These are phyloP conservation scores for Osmerus eperlanus DNA, from an alignment of 2,113 vertebrate species.

Conservation along the genomic window DNA sequence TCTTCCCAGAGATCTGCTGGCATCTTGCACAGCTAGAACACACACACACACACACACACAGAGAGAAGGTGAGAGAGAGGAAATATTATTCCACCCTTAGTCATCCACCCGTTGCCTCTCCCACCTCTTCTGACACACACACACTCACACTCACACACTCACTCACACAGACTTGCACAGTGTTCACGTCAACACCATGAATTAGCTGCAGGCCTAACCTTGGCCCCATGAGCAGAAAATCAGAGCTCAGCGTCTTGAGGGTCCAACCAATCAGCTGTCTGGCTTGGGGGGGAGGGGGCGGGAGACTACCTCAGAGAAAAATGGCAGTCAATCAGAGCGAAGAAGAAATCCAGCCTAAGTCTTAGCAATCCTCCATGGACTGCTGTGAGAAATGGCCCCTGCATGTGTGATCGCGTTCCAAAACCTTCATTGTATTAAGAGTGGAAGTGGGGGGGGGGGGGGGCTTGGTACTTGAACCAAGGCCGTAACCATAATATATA, in stretches of 20 bases:
- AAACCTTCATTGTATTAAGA: too few relatives aligned
- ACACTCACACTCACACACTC: background rate
- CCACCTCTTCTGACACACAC: background rate
- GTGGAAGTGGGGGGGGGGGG: too few relatives aligned
- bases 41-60: background rate
- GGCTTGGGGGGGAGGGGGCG: background rate
- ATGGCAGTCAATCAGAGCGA: background rate
- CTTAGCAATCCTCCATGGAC: background rate
- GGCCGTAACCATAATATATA: too few relatives aligned
- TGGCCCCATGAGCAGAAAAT: conserved; percentile 21
- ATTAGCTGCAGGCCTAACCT: conserved; percentile 29
- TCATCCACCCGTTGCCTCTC: too few relatives aligned
- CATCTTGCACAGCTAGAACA: background rate
- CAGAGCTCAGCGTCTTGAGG: background rate
- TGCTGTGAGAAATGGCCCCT: background rate
- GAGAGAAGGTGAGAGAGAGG: background rate
- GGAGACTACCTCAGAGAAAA: background rate
- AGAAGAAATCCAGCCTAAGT: background rate
- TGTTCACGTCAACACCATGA: conserved; percentile 1
- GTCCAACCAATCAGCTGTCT: background rate
- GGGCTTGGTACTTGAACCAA: too few relatives aligned
- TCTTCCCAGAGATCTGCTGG: too few relatives aligned
- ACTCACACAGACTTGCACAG: background rate
- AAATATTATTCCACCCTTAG: too few relatives aligned
- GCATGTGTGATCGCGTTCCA: background rate